Conservation (phyloP, 2,797 vertebrate species). For the Enteromius paludinosus region DNA sequence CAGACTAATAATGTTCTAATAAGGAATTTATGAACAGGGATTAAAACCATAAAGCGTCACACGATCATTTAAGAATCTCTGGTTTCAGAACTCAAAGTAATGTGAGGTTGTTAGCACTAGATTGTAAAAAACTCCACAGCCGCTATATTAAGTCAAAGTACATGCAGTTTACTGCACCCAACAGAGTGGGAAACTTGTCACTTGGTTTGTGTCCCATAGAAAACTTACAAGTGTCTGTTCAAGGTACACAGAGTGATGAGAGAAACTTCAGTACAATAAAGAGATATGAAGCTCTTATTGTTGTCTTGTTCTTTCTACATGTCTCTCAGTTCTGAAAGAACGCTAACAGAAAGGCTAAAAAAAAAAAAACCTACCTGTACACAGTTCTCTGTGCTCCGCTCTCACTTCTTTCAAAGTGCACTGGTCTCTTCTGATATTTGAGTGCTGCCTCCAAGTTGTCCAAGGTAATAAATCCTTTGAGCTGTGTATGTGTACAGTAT, state of each 20-base stretch:
- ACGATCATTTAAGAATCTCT: neutral
- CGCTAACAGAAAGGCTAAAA: slow-evolving; percentile 9
- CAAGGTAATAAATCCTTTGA: slow-evolving; percentile 79
- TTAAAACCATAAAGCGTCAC: slow-evolving; percentile 4
- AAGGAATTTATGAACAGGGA: slow-evolving; percentile 23
- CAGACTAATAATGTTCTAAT: slow-evolving; percentile 45
- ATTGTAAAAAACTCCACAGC: slow-evolving; percentile 26
- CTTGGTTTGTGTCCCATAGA: neutral
- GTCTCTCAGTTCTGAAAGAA: slow-evolving; percentile 17
- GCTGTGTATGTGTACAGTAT: slow-evolving; percentile 57
- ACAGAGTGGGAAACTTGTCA: neutral
- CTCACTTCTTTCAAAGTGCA: slow-evolving; percentile 69
- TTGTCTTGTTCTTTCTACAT: slow-evolving; percentile 43
- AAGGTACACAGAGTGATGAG: slow-evolving; percentile 1
- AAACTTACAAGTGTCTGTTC: slow-evolving; percentile 27
- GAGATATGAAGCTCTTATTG: slow-evolving; percentile 4
- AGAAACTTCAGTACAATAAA: slow-evolving; percentile 11
- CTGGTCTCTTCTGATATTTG: slow-evolving; percentile 68
- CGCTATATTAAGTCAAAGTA: slow-evolving; percentile 31
- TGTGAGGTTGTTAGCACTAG: slow-evolving; percentile 18
- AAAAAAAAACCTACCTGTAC: slow-evolving; percentile 76
- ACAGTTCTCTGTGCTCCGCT: slow-evolving; percentile 67
- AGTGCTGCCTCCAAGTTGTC: slow-evolving; percentile 70
- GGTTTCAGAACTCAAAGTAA: slow-evolving; percentile 33
- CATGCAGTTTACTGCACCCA: neutral